Evolutionary conservation across 92 coral and sea anemone genomes (phyloP).

Genomic region (Phenganax subtilis): DNA sequence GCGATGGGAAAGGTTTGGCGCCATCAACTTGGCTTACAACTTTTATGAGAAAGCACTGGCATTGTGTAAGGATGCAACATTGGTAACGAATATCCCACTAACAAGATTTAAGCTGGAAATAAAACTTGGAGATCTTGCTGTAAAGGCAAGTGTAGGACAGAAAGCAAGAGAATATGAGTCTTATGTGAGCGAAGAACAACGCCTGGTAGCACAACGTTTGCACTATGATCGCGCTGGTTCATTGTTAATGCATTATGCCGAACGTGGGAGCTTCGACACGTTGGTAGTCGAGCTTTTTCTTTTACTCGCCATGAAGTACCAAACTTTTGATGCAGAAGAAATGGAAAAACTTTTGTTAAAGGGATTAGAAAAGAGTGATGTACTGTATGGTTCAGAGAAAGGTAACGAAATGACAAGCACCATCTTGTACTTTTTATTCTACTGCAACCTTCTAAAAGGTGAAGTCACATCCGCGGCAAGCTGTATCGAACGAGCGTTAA

Average conservation of each 20-base stretch:
- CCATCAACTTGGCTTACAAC: neutral
- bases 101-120: neutral
- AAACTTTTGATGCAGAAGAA: neutral
- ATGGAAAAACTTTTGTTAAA: slow-evolving; percentile 11
- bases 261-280: neutral
- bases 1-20: slow-evolving; percentile 9
- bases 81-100: slow-evolving; percentile 4
- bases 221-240: slow-evolving; percentile 21
- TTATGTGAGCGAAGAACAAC: neutral
- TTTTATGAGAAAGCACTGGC: neutral
- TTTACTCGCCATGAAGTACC: neutral
- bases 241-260: neutral
- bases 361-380: slow-evolving; percentile 18
- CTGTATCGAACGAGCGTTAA: slow-evolving; percentile 1
- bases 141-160: neutral
- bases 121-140: slow-evolving; percentile 23
- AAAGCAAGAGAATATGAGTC: neutral
- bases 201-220: neutral
- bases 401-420: neutral
- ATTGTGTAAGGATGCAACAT: neutral
- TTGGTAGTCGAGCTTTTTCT: neutral
- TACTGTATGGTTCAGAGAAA: neutral
- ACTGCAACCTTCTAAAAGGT: neutral
- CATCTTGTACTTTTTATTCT: neutral
- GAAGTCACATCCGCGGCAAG: neutral